A percentile compares a stretch with the other conserved stretches of the same genome.
Evolutionary conservation across 1,140 invertebrate species (phyloP).

Genomic region (Arctopsyche grandis): DNA sequence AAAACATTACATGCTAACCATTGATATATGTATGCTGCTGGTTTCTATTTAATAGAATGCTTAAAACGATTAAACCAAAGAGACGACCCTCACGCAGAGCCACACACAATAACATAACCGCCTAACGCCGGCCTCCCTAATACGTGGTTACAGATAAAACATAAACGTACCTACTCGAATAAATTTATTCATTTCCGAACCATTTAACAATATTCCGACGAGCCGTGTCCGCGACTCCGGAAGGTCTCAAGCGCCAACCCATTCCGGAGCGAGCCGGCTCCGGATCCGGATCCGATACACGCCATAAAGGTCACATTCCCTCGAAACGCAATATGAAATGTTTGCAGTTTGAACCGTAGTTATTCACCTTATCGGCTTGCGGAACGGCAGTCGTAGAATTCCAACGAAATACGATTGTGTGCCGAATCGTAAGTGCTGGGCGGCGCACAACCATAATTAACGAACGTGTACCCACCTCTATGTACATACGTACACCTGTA

Average conservation of each 20-base stretch:
- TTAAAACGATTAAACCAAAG: not conserved
- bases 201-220: conserved; percentile 52
- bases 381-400: conserved; percentile 22
- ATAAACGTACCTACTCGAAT: conserved; percentile 50
- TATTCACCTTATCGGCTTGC: conserved; percentile 23
- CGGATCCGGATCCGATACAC: not conserved
- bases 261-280: not conserved
- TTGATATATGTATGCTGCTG: too few species aligned
- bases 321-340: not conserved
- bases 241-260: not conserved
- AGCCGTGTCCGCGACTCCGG: not conserved
- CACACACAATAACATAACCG: conserved; percentile 28
- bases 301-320: not conserved
- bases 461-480: not conserved
- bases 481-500: too few species aligned
- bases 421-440: not conserved
- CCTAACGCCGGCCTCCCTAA: conserved; percentile 40
- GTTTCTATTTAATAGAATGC: too few species aligned
- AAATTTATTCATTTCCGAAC: conserved; percentile 54
- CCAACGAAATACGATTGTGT: conserved; percentile 29
- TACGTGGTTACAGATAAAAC: conserved; percentile 49
- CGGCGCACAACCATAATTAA: conserved; percentile 12
- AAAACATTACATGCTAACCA: too few species aligned
- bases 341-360: conserved; percentile 17
- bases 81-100: not conserved